Evolutionary conservation across 2,797 vertebrate species (phyloP), one percentile per base, ranked within the genome.

Genomic region (Clarias pachynema): DNA sequence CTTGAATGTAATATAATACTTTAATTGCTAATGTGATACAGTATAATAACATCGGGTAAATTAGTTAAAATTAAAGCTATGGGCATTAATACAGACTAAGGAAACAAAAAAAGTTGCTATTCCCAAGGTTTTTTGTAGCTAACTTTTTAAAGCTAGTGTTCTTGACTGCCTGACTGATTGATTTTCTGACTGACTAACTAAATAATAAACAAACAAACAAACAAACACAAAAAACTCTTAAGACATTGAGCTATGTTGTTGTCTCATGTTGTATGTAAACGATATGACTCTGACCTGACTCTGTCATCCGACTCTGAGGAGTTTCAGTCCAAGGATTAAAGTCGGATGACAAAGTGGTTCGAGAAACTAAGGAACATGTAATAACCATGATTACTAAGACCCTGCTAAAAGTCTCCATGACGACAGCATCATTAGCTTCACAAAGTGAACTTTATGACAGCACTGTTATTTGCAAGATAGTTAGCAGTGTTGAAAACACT

Each of bases 381-480:
- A 37, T 60, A 24, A 60, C 37, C 31, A 78, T 78, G 57, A 79
- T 79, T 37, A 78, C 29, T 29, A 26, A 59, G 37, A 34, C 74
- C 22, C 4, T 7, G 62, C 73, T 57, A 2, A 75, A 75, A 10
- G 44, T 53, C 73, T 57, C 37, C 37, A 44, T 44, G 26, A 57
- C 56, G 4, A 77, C 74, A 57, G 57, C 22, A 57, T 79, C 60
- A 84, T 84, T 66, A 84, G 31, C 62, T 26, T 68, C 26, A 77
- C 31, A 16, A 26, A 44, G 44, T 53, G 24, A 74, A 53, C 70
- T 74, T 74, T 3, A 49, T 60, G 82, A 56, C 40, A 57, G 40
- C 8, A 1, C 44, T 37, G 82, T 53, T 75, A 66, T 66, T 84
- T 77, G 26, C 29, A 26, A 56, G 44, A 75, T 53, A 53, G 37